Evolutionary conservation across 2,797 vertebrate genomes (phyloP), one percentile per base, ranked within the genome.

Genomic region (Agapornis canus): DNA sequence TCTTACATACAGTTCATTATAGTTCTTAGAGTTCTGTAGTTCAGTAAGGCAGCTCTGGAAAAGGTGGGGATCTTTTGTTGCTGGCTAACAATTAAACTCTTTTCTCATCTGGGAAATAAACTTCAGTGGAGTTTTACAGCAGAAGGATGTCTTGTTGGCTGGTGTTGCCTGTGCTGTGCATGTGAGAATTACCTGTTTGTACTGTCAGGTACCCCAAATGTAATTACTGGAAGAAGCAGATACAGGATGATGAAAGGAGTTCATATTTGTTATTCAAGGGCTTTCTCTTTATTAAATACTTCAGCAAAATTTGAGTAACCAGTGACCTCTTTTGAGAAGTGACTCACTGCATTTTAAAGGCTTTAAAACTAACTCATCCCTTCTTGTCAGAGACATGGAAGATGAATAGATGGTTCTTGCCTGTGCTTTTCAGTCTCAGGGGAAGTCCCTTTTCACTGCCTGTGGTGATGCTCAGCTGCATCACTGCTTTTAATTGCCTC

Each of bases 341-440:
- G 92, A 87, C 54, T 86, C 89, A 76, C 43, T 91, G 80, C 66
- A 66, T 93, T 93, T 95, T 91, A 94, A 93, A 89, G 69, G 65
- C 49, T 92, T 71, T 87, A 40, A 76, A 91, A 75, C 84, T 61
- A 85, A 89, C 80, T 63, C 63, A 79, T 92, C 66, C 72, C 70
- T 78, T 72, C 84, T 86, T 90, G 92, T 92, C 76, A 78, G 92
- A 72, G 40, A 47, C 60, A 73, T 17, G 81, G 81, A 45, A 73
- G 94, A 93, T 65, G 40, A 92, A 95, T 86, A 86, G 85, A 70
- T 90, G 9, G 2, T 31, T 80, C 59, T 75, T 92, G 71, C 68
- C 80, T 90, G 83, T 1, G 1, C 82, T 77, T 96, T 92, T 57
- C 75, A 52, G 69, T 89, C 86, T 79, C 75, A 4, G 42, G 89